Evolutionary conservation across 1,140 invertebrate genomes (phyloP), one percentile per base, ranked within the genome.

Genomic region (Nymphalis io): DNA sequence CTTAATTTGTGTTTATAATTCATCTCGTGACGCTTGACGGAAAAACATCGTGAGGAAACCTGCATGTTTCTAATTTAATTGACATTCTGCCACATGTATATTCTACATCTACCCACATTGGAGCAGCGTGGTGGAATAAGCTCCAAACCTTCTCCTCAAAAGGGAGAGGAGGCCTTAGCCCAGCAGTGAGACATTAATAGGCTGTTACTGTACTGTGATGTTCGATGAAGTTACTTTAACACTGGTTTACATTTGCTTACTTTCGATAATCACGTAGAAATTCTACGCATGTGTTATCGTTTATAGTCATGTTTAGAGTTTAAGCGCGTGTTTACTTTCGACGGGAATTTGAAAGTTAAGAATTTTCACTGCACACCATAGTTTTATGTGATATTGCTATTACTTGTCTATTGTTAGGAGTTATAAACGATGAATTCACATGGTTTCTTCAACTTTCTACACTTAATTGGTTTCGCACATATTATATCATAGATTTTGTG

Each of bases 281-380:
- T 53, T 51, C 58, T 12, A 20, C 40, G 38, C 65, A 68, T 44
- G 33, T 62, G 10, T 39, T 18, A 60, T 12, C 33, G 42, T 67
- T 58, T 68, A 68, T 55, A 16, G 20, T n/a, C 66, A 60, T 61
- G 66, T 42, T 68, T 53, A 39, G 58, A 53, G 59, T 72, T 44
- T 63, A 67, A 70, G 77, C 33, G 21, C 38, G 58, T 59, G 69
- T 61, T 62, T 33, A 67, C 63, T 72, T 72, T 72, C 70, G 51
- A 71, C 62, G 57, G 13, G 42, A 69, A 66, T 58, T 68, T 40
- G 73, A 73, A 74, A 68, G 65, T 60, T 18, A 33, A 58, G 60
- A 71, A 64, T 67, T 61, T 72, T 65, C 70, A 60, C 64, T 55
- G 11, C 39, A 59, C 60, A 67, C 64, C 60, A 53, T 67, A 64